Percentiles rank a stretch among this genome's conserved stretches.
Conservation (phyloP, 2,797 vertebrate species). For the Emys orbicularis region DNA sequence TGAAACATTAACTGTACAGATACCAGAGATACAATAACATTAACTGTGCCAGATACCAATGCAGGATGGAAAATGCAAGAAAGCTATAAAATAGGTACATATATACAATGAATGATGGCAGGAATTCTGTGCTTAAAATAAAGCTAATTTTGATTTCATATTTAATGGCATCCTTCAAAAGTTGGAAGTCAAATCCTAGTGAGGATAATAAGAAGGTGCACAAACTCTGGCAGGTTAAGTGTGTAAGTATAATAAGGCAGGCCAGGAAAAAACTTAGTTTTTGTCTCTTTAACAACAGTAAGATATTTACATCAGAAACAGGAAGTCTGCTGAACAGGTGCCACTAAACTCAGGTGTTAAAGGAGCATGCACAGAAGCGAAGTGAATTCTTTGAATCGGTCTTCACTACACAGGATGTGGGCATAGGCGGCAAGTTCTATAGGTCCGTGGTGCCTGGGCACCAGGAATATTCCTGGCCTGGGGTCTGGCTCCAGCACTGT, state of each 20-base stretch:
- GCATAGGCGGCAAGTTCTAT: no score
- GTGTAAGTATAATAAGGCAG: neutral
- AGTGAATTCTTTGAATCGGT: neutral
- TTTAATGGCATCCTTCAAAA: neutral
- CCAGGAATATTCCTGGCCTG: no score
- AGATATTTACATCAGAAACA: neutral
- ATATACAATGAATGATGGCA: neutral
- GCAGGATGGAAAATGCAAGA: neutral
- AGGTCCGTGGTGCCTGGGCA: no score
- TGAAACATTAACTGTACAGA: slow-evolving; percentile 20
- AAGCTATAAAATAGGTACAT: neutral
- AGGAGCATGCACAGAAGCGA: neutral
- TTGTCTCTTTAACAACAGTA: no score
- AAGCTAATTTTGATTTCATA: neutral
- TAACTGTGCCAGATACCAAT: neutral
- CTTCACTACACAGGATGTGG: neutral
- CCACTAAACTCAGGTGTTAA: neutral
- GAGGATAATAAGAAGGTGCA: neutral
- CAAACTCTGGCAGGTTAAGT: neutral
- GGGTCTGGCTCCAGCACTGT: no score
- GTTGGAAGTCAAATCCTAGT: neutral
- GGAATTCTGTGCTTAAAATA: neutral
- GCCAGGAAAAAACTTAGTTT: no score
- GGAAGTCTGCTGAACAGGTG: neutral
- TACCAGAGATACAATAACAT: slow-evolving; percentile 32